Evolutionary conservation across 1,140 invertebrate genomes (phyloP).

Genomic region (Littorina saxatilis): DNA sequence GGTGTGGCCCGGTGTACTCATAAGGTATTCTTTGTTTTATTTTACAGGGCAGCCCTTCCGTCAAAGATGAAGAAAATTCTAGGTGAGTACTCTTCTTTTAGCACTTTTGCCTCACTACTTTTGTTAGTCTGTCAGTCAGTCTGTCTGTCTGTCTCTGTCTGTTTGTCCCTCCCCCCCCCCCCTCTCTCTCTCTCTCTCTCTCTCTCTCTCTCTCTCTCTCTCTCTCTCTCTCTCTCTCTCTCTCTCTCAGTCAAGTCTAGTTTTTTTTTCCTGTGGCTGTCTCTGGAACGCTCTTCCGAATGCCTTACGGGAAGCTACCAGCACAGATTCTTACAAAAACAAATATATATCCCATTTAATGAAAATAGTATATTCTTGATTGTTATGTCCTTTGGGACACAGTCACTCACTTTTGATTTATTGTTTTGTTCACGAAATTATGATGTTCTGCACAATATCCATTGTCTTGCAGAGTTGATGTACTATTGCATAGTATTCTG

Average conservation of each 20-base stretch:
- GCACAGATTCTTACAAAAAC: neutral
- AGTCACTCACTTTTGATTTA: too few relatives aligned
- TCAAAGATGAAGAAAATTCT: conserved; percentile 29
- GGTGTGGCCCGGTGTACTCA: too few relatives aligned
- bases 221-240: conserved; percentile 7
- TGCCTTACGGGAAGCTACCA: too few relatives aligned
- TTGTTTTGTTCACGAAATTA: too few relatives aligned
- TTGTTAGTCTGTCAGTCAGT: neutral
- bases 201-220: conserved; percentile 5
- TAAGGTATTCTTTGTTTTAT: neutral
- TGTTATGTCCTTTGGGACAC: too few relatives aligned
- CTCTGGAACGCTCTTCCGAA: too few relatives aligned
- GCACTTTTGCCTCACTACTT: neutral
- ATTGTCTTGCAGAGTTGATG: too few relatives aligned
- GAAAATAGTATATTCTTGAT: too few relatives aligned
- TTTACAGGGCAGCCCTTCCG: neutral
- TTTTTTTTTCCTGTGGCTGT: too few relatives aligned
- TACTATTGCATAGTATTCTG: too few relatives aligned
- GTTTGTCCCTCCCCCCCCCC: neutral
- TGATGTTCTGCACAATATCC: too few relatives aligned
- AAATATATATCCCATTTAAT: too few relatives aligned
- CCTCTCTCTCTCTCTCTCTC: neutral
- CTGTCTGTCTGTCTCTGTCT: neutral
- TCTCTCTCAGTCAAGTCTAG: neutral
- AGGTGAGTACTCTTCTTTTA: conserved; percentile 1